Evolutionary conservation across 1,140 invertebrate genomes (phyloP), one percentile per base, ranked within the genome.

Genomic region (Drosophila hydei): DNA sequence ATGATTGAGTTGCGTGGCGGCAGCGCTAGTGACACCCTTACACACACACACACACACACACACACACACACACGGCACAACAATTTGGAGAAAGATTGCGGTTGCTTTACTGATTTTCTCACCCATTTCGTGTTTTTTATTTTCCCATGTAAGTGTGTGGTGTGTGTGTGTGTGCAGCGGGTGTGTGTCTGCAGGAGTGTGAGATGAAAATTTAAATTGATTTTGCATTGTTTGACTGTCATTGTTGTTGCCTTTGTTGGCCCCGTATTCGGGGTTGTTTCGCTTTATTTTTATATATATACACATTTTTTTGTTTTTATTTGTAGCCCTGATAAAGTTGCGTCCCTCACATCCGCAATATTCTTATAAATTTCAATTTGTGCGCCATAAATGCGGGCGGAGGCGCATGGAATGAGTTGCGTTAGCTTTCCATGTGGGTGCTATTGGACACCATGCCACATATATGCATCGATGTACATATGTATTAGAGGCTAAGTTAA

Each of bases 141-240:
- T 40, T 50, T 38, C 5, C 42, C 27, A 58, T 36, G 14, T 14
- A 21, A 11, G 19, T 21, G 30, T 21, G 25, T 36, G 18, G 14
- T 14, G 16, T 5, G 19, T 21, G 30, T 21, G 25, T 36, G 18
- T 47, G 27, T 45, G 18, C 42, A 19, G 9, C 8, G 42, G 3
- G 42, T 61, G 59, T 79, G 62, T 42, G 48, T 48, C 14, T 19
- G 58, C 11, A 25, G 14, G 40, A 43, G 65, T 67, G 67, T 62
- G 75, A 88, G 83, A 87, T 88, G 78, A 79, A 88, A 87, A 88
- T 88, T 83, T 83, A 88, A 88, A 88, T 88, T 88, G 83, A 88
- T 88, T 84, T 83, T 88, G 62, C 83, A 87, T 87, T 87, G 83
- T 87, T 87, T 88, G 83, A 83, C 67, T 72, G 81, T 70, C 75